These are phyloP conservation scores for Metacarcinus magister DNA, from an alignment of 2,888 invertebrate species.

Conservation along the genomic window DNA sequence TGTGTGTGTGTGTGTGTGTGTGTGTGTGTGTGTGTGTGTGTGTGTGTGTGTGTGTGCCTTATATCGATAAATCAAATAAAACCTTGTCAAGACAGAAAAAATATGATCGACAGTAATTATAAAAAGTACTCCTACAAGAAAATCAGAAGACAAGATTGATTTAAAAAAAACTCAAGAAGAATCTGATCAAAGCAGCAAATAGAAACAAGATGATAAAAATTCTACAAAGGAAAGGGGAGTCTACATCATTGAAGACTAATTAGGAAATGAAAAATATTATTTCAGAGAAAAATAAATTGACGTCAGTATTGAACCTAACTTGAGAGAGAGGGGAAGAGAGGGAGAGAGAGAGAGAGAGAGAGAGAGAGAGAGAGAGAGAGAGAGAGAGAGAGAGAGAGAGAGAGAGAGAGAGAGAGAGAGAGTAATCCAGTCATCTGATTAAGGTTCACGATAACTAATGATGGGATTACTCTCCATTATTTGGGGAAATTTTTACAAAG, in stretches of 20 bases:
- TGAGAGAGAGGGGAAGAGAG: slow-evolving; percentile 35
- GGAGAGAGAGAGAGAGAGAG: slow-evolving; percentile 45
- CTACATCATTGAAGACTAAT: no score
- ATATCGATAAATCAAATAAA: neutral
- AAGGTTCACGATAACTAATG: neutral
- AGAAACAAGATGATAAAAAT: neutral
- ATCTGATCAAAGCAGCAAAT: neutral
- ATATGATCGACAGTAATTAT: neutral
- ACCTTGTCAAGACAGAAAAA: neutral
- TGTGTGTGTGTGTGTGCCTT: neutral
- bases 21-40: neutral
- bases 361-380: slow-evolving; percentile 41
- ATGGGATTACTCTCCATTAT: neutral
- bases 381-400: slow-evolving; percentile 39
- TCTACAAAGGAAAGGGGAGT: neutral
- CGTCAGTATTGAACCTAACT: no score
- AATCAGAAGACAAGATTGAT: neutral
- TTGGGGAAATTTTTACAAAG: neutral
- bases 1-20: neutral
- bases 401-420: slow-evolving; percentile 39
- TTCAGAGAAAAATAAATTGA: no score
- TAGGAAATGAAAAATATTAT: neutral
- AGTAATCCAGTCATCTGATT: neutral
- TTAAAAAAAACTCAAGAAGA: neutral
- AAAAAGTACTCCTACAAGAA: neutral